Evolutionary conservation across 2,888 invertebrate species (phyloP), one percentile per base, ranked within the genome.

Genomic region (Amiota communis): DNA sequence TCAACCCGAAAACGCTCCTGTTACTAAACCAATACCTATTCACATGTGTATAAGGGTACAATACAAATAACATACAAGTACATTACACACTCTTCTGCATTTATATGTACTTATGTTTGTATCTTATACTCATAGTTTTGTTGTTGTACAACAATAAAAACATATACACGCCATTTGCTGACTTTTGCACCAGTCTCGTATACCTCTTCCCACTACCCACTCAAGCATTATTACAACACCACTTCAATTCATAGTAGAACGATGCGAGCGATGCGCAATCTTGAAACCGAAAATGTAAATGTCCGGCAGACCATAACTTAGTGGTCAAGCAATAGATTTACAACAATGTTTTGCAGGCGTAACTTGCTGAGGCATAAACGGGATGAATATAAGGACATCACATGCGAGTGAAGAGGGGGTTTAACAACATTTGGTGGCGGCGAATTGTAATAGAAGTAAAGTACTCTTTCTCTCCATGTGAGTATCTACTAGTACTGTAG

Each of bases 231-330:
- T n/a, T 20, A 10, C 59, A 17, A 10, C 36, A 36, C 2, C 59
- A 51, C 53, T 51, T 17, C 15, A 59, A 59, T 2, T 20, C 59
- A 59, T 59, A 59, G 36, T 59, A 59, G 36, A 63, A 46, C 12
- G 53, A 53, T 53, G 8, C 53, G 13, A 74, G 53, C 56, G 15
- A 11, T 59, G 53, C 49, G 51, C 51, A 63, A 63, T 56, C 65
- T 72, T 59, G 15, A 20, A 79, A 76, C 76, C 82, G 74, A 81
- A 84, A 70, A 86, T 86, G 86, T 86, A 85, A 84, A 86, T 86
- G 84, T 83, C 82, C 85, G 85, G 86, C 84, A 83, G 86, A 86
- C 85, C 85, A 85, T 82, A 86, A 82, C 85, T 84, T 84, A 86
- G 84, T 85, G 86, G 86, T 53, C 81, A 82, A 80, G 83, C 86